These are phyloP conservation scores for Amazona guildingii DNA, from an alignment of 2,113 vertebrate species.

Conservation along the genomic window DNA sequence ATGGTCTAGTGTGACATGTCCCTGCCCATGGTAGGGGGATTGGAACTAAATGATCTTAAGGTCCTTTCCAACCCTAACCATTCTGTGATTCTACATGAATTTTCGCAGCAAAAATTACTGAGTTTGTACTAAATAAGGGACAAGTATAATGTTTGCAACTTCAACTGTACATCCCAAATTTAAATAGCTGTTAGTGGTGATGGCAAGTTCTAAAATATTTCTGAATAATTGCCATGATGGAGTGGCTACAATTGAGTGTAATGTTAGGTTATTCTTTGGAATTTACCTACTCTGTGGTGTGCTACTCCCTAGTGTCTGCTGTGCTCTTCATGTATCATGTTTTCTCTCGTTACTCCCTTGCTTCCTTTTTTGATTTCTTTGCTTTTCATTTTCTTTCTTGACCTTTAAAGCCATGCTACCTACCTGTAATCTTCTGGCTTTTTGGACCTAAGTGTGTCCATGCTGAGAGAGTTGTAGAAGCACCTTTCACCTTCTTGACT, in stretches of 20 bases:
- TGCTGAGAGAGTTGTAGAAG: neutral
- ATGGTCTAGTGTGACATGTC: neutral
- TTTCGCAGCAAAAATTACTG: neutral
- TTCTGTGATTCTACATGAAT: neutral
- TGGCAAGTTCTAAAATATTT: neutral
- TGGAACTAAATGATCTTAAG: neutral
- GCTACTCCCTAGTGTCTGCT: neutral
- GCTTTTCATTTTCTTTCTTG: neutral
- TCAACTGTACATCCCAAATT: neutral
- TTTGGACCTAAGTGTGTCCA: rapidly evolving
- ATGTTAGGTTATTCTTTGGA: neutral
- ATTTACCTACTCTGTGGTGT: neutral
- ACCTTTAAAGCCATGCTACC: neutral
- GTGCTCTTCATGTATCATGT: neutral
- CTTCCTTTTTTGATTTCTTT: neutral
- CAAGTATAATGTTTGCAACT: neutral
- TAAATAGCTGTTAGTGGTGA: neutral
- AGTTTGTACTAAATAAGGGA: neutral
- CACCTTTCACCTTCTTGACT: neutral
- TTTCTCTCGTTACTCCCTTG: neutral
- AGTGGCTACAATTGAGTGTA: neutral
- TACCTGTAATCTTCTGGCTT: neutral
- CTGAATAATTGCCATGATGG: neutral
- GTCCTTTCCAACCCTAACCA: neutral
- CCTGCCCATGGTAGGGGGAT: neutral